Conservation (phyloP, 2,797 vertebrate genomes). For the Hypotaenidia philippensis region DNA sequence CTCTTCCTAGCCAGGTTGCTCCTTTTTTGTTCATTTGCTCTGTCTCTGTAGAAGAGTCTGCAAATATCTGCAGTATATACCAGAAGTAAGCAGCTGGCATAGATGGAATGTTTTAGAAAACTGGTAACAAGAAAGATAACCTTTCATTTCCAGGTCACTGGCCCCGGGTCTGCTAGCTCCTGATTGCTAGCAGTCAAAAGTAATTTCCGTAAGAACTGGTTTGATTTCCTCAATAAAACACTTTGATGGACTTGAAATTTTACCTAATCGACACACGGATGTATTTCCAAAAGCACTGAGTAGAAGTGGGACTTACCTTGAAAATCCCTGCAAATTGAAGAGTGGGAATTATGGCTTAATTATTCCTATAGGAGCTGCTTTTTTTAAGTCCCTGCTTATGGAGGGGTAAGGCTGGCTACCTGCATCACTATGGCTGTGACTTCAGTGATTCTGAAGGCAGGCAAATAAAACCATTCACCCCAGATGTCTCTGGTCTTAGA, state of each 20-base stretch:
- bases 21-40: background rate
- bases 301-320: background rate
- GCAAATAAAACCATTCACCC: background rate
- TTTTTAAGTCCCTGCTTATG: fast-evolving
- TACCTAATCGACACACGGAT: background rate
- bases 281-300: background rate
- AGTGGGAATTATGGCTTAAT: background rate
- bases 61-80: background rate
- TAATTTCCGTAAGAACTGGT: background rate
- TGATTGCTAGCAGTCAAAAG: background rate
- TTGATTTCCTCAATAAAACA: background rate
- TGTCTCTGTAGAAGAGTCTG: background rate
- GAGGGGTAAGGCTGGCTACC: background rate
- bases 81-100: background rate
- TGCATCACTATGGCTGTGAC: fast-evolving
- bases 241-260: background rate
- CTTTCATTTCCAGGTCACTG: background rate
- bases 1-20: background rate
- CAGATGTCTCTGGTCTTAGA: background rate
- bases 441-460: background rate
- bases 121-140: background rate
- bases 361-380: background rate
- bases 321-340: background rate
- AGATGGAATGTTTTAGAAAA: background rate
- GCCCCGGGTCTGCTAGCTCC: background rate